Evolutionary conservation across 2,113 vertebrate genomes (phyloP).

Genomic region (Nothobranchius furzeri): DNA sequence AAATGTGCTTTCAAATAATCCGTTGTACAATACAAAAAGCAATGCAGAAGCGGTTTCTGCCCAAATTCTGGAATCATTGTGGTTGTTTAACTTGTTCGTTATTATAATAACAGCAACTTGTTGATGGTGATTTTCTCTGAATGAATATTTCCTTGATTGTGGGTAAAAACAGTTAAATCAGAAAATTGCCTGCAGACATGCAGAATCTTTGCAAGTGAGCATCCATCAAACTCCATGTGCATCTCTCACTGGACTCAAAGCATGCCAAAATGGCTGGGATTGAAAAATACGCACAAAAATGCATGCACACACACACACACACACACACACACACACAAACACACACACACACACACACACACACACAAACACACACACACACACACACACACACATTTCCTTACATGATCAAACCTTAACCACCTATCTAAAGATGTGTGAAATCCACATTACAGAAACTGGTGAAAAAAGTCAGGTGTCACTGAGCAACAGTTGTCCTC

Average conservation of each 20-base stretch:
- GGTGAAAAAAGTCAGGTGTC: not conserved
- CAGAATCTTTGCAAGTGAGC: slow-evolving; percentile 1
- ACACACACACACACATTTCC: not conserved
- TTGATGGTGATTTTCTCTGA: not conserved
- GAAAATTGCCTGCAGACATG: not conserved
- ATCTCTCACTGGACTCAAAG: slow-evolving; percentile 5
- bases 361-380: not conserved
- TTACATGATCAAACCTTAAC: no score
- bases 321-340: not conserved
- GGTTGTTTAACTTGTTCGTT: not conserved
- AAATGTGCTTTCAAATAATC: no score
- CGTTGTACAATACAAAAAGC: no score
- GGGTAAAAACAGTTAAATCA: not conserved
- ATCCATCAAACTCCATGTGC: not conserved
- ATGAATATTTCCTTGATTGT: not conserved
- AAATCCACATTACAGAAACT: no score
- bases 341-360: not conserved
- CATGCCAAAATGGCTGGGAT: not conserved
- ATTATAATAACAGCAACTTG: not conserved
- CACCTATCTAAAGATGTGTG: no score
- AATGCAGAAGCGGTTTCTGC: no score
- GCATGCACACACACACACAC: not conserved
- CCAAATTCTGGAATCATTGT: not conserved
- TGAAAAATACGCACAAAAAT: not conserved
- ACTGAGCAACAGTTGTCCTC: not conserved